Evolutionary conservation across 2,888 invertebrate genomes (phyloP).

Genomic region (Diaphora mendica): DNA sequence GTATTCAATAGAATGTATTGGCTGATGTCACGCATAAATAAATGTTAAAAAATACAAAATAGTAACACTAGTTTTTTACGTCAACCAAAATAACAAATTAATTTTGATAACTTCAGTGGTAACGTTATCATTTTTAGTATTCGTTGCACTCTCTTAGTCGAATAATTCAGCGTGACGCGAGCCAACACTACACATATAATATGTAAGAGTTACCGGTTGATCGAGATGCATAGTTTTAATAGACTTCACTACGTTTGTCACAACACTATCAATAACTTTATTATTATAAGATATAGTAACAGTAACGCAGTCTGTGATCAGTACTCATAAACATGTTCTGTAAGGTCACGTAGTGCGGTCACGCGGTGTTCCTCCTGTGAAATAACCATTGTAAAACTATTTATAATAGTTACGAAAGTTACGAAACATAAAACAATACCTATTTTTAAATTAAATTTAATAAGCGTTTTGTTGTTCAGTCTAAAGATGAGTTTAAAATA

Average conservation of each 20-base stretch:
- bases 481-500: background rate
- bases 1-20: slow-evolving; percentile 38
- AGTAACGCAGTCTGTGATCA: slow-evolving; percentile 58
- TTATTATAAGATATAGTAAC: slow-evolving; percentile 36
- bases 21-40: slow-evolving; percentile 37
- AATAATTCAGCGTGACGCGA: slow-evolving; percentile 28
- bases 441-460: background rate
- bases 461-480: background rate
- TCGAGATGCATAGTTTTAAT: slow-evolving; percentile 53
- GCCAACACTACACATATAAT: slow-evolving; percentile 32
- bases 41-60: background rate
- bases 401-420: background rate
- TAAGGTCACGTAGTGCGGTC: slow-evolving; percentile 43
- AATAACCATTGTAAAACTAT: slow-evolving; percentile 26
- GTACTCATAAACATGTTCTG: slow-evolving; percentile 44
- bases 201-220: slow-evolving; percentile 63
- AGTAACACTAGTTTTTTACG: background rate
- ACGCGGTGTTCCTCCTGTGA: slow-evolving; percentile 30
- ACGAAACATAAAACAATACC: background rate
- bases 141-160: background rate
- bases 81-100: slow-evolving; percentile 5
- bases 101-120: background rate
- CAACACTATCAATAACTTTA: slow-evolving; percentile 34
- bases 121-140: background rate
- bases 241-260: slow-evolving; percentile 48